Conservation (phyloP, 2,797 vertebrate species). For the Acanthiza pusilla region DNA sequence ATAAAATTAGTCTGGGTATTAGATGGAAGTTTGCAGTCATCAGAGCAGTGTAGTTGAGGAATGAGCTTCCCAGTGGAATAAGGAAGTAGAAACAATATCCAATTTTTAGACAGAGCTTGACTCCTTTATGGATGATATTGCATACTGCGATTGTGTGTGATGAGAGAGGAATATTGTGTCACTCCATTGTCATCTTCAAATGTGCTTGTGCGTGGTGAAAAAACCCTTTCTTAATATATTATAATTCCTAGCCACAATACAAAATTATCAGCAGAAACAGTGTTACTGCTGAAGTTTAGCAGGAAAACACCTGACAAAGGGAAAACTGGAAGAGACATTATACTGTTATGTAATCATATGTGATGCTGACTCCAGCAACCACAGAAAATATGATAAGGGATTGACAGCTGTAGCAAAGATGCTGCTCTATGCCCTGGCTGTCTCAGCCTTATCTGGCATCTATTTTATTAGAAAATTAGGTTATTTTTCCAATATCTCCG, state of each 20-base stretch:
- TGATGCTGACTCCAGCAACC: too few relatives aligned
- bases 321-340: not conserved
- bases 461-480: not conserved
- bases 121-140: not conserved
- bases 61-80: not conserved
- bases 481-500: not conserved
- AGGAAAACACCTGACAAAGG: not conserved
- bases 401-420: rapidly evolving
- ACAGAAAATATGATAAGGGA: not conserved
- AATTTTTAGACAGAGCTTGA: not conserved
- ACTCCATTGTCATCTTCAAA: not conserved
- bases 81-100: not conserved
- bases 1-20: not conserved
- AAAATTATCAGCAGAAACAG: not conserved
- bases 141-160: not conserved
- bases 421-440: not conserved
- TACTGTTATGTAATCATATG: not conserved
- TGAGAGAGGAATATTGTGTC: not conserved
- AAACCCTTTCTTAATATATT: not conserved
- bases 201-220: not conserved
- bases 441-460: not conserved
- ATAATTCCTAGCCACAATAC: not conserved
- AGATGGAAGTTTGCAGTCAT: not conserved
- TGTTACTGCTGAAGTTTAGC: not conserved
- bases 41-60: not conserved